phyloP scores from a whole-genome alignment of 2,888 invertebrate genomes.

The Pterobdella sp. region DNA sequence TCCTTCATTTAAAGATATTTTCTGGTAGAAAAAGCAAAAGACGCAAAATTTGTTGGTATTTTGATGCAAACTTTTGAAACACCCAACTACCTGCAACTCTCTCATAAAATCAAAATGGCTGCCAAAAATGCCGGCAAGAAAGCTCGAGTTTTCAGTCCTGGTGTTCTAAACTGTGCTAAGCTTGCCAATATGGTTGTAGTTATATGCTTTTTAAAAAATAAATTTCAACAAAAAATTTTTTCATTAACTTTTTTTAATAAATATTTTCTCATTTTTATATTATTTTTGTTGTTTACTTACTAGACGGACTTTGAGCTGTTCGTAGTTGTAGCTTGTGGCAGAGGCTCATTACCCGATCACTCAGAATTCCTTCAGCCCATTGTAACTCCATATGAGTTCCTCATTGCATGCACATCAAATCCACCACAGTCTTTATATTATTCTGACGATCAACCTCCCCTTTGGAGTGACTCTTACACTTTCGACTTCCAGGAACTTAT shows the following conservation, averaged over 20 bases:
- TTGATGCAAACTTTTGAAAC: constrained; percentile 84
- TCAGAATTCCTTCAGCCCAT: constrained; percentile 82
- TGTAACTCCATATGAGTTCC: constrained; percentile 83
- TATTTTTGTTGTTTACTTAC: not conserved
- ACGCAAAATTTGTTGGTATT: constrained; percentile 76
- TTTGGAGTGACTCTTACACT: constrained; percentile 3
- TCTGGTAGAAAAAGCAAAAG: constrained; percentile 81
- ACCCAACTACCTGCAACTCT: constrained; percentile 63
- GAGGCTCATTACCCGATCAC: not conserved
- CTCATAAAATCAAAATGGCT: constrained; percentile 66
- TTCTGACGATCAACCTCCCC: constrained; percentile 42
- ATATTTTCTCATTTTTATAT: not conserved
- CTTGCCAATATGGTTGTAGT: constrained; percentile 74
- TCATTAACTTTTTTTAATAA: not conserved
- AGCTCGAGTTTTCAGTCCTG: constrained; percentile 81
- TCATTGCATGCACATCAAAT: constrained; percentile 63
- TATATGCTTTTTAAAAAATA: constrained; percentile 53
- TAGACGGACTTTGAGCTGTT: not conserved
- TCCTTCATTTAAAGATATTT: constrained; percentile 59
- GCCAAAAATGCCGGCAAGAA: constrained; percentile 72
- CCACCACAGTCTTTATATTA: constrained; percentile 68
- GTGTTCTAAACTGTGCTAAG: constrained; percentile 87
- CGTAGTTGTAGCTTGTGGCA: constrained; percentile 74
- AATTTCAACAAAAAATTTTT: not conserved
- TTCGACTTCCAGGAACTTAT: not conserved